Evolutionary conservation across 1,140 invertebrate genomes (phyloP), one percentile per base, ranked within the genome.

Genomic region (Drosophila obscura): DNA sequence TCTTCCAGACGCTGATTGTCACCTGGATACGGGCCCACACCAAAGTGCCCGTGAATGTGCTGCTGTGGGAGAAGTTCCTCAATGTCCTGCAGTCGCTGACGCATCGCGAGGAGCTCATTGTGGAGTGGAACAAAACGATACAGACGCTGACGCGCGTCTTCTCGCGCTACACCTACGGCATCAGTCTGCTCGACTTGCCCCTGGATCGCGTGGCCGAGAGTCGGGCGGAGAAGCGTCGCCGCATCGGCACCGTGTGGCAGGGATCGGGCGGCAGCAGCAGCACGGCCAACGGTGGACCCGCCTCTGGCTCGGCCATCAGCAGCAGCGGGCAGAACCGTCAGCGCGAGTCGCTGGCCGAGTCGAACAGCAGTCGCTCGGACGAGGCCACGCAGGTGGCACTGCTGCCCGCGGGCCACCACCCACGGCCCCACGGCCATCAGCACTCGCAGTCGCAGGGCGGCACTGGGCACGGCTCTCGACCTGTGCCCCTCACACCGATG

Each of bases 41-140:
- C 62, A 98, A 99, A 93, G 97, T 99, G 3, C 94, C 96, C 4
- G 97, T 98, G 56, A 95, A 95, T 55, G 93, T 95, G 7, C 95
- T 97, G 80, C 92, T 99, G 5, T 99, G 98, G 98, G 97, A 99
- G 92, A 96, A 97, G 89, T 98, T 99, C 92, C 94, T 99, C 73
- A 94, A 95, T 66, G 96, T 98, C 24, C 93, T 99, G 2, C 96
- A 96, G 1, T 96, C 96, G 8, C 93, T 99, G 1, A 99, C 97
- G 1, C 96, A 96, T 72, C 99, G 98, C 96, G 97, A 99, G 90
- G 98, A 99, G 91, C 93, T 99, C 0, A 97, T 99, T 71, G 96
- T 95, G 68, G 98, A 99, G 92, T 99, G 98, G 98, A 96, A 98
- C 95, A 99, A 99, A 96, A 99, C 98, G 16, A 95, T 99, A 94